phyloP scores from a whole-genome alignment of 1,140 invertebrate genomes.

The Ctenoplectra terminalis region DNA sequence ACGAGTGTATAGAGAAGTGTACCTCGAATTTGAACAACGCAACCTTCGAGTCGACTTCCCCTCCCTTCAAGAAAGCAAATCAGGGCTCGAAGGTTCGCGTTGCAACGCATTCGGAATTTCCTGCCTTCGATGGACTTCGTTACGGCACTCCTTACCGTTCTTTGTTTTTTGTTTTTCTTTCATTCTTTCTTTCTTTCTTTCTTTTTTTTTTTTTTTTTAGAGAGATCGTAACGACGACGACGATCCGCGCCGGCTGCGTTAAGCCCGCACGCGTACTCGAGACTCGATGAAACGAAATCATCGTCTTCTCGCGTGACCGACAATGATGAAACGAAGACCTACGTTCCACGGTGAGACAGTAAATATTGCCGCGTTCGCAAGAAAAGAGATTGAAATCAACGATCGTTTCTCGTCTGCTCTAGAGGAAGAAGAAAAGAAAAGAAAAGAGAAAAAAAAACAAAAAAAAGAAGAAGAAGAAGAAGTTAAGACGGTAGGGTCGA shows the following conservation, averaged over 20 bases:
- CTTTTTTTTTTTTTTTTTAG: background rate
- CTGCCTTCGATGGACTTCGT: constrained; percentile 45
- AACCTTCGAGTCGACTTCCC: constrained; percentile 52
- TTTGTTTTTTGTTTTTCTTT: too few relatives aligned
- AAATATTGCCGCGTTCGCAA: background rate
- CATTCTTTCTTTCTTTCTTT: too few relatives aligned
- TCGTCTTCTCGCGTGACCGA: constrained; percentile 15
- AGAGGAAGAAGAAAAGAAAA: too few relatives aligned
- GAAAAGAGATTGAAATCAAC: background rate
- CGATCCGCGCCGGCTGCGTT: constrained; percentile 30
- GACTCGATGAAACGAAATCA: constrained; percentile 1
- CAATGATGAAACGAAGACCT: constrained; percentile 25
- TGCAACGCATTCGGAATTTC: background rate
- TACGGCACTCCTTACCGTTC: background rate
- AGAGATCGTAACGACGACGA: constrained; percentile 20
- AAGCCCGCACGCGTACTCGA: background rate
- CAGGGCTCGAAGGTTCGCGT: constrained; percentile 32
- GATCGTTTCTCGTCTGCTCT: constrained; percentile 42
- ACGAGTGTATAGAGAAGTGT: background rate
- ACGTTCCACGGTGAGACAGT: background rate
- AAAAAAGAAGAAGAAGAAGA: too few relatives aligned
- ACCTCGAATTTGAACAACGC: constrained; percentile 9
- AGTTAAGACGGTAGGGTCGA: constrained; percentile 34
- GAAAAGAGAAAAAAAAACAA: too few relatives aligned
- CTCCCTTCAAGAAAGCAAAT: constrained; percentile 2